Evolutionary conservation across 2,113 vertebrate genomes (phyloP), one percentile per base, ranked within the genome.

Genomic region (Lanius ludovicianus): DNA sequence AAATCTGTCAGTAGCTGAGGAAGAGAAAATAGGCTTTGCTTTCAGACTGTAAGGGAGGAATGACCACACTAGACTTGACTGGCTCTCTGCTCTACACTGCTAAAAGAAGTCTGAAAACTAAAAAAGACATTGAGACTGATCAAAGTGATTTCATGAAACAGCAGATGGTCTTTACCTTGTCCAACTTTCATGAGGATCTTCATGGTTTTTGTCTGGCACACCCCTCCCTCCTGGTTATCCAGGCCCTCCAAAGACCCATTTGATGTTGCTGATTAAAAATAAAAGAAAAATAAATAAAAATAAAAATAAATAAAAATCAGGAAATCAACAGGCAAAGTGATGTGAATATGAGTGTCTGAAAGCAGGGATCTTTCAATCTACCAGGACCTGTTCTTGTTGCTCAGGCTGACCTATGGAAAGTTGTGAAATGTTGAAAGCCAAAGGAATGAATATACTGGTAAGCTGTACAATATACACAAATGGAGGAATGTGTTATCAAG

Each of bases 141-240:
- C 87, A 96, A 87, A 96, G 96, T 91, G 93, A 95, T 96, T 95
- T 96, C 84, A 85, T 46, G 96, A 96, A 96, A 97, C 90, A 91
- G 96, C 96, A 96, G 81, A 69, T 86, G 91, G 92, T 98, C 98
- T 99, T 99, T 98, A 99, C 99, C 99, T 98, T 99, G 99, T 98
- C 99, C 99, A 98, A 99, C 99, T 98, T 99, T 99, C 99, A 99
- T 99, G 98, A 99, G 98, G 97, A 99, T 99, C 98, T 99, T 99
- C 99, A 99, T 99, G 98, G 99, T 99, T 99, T 98, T 99, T 98
- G 98, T 99, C 98, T 99, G 99, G 98, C 99, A 99, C 93, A 99
- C 99, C 79, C 99, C 99, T 94, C 99, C 99, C 97, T 99, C 99
- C 98, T 99, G 99, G 98, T 99, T 99, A 98, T 99, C 99, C 97